phyloP scores from a whole-genome alignment of 2,888 invertebrate genomes.

The Criorhina ranunculi region DNA sequence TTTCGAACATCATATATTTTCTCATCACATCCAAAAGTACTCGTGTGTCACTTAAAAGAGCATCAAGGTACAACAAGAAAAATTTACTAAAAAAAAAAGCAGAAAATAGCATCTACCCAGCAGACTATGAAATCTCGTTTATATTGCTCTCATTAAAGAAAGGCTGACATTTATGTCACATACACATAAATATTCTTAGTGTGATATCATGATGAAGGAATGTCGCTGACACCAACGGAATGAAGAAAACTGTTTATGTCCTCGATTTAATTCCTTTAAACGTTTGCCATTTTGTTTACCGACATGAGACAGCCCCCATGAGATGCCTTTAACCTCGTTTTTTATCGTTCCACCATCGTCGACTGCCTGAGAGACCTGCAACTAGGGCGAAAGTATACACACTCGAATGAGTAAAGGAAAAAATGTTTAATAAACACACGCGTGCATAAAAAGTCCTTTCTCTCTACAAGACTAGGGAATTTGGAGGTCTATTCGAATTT shows the following conservation, averaged over 20 bases:
- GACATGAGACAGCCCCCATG: slow-evolving; percentile 23
- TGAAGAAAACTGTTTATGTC: slow-evolving; percentile 12
- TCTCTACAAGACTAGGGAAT: not conserved
- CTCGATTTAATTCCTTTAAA: slow-evolving; percentile 62
- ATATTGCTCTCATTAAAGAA: slow-evolving; percentile 16
- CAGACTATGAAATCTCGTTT: slow-evolving; percentile 23
- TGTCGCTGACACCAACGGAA: slow-evolving; percentile 17
- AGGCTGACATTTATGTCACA: slow-evolving; percentile 35
- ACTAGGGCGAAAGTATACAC: slow-evolving; percentile 23
- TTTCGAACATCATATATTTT: too few relatives aligned
- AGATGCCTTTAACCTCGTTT: slow-evolving; percentile 14
- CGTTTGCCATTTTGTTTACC: slow-evolving; percentile 43
- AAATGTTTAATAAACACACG: not conserved
- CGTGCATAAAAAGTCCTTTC: not conserved
- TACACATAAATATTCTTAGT: slow-evolving; percentile 49
- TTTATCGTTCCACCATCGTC: not conserved
- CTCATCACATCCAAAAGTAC: too few relatives aligned
- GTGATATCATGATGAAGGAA: slow-evolving; percentile 23
- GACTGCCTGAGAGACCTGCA: slow-evolving; percentile 14
- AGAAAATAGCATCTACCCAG: slow-evolving; percentile 3
- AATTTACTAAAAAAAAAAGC: too few relatives aligned
- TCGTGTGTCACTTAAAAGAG: not conserved
- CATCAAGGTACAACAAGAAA: not conserved
- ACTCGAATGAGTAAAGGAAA: slow-evolving; percentile 11
- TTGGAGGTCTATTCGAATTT: slow-evolving; percentile 28